Conservation (phyloP, 1,140 invertebrate genomes). For the Drosophila jambulina region DNA sequence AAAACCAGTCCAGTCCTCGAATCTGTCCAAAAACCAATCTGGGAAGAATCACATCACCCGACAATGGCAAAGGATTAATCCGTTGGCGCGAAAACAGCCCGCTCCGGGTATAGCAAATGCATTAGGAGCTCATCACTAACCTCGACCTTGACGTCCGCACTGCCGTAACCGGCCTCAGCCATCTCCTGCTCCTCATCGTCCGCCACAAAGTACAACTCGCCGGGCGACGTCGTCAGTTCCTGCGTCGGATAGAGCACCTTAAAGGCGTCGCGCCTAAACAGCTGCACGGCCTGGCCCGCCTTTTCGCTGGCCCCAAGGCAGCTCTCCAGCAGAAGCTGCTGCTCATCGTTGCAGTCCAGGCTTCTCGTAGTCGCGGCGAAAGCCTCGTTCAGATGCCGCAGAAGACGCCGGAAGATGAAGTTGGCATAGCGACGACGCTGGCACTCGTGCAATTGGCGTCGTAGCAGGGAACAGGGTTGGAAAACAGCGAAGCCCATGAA, state of each 20-base stretch:
- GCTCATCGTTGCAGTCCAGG: background rate
- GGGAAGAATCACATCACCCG: background rate
- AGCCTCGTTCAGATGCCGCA: conserved; percentile 39
- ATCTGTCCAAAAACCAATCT: background rate
- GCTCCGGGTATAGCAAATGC: conserved; percentile 44
- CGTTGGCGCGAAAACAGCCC: background rate
- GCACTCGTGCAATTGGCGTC: conserved; percentile 29
- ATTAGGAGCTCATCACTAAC: conserved; percentile 45
- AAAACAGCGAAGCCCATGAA: conserved; percentile 35
- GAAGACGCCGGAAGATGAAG: conserved; percentile 58
- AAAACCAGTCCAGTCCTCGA: background rate
- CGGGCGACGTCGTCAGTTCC: conserved; percentile 25
- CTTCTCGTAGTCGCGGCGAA: background rate
- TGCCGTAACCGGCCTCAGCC: conserved; percentile 28
- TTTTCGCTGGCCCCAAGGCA: conserved; percentile 13
- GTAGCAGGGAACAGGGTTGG: conserved; percentile 32
- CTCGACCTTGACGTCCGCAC: conserved; percentile 20
- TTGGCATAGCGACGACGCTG: conserved; percentile 47
- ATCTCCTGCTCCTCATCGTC: conserved; percentile 48
- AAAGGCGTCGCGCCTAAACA: conserved; percentile 45
- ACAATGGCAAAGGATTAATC: background rate
- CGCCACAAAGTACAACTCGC: conserved; percentile 46
- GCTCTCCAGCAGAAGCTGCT: conserved; percentile 12
- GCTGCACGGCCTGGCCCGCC: conserved; percentile 18
- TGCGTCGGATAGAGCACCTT: conserved; percentile 50